Conservation (phyloP, 2,888 invertebrate species). For the Biston stratarius region DNA sequence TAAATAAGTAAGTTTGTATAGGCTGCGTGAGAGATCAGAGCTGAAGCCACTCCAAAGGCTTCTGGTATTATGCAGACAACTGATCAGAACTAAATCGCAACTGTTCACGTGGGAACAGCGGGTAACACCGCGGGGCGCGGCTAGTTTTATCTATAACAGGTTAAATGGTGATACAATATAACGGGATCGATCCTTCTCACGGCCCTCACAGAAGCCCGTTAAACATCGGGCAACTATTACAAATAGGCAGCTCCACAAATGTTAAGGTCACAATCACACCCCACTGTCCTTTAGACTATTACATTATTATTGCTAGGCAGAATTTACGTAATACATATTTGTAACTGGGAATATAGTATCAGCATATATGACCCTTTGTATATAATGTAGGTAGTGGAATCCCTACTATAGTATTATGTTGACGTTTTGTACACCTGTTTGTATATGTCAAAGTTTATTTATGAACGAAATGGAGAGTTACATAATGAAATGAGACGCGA, state of each 20-base stretch:
- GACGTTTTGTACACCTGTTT: constrained; percentile 82
- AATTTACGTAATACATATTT: constrained; percentile 36
- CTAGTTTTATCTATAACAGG: background rate
- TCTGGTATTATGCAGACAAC: too few species aligned
- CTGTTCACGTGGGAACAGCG: too few species aligned
- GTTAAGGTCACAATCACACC: constrained; percentile 51
- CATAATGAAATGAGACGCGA: constrained; percentile 59
- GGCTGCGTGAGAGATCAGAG: too few species aligned
- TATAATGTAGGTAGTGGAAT: constrained; percentile 74
- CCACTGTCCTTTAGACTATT: constrained; percentile 16
- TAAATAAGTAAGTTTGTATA: background rate
- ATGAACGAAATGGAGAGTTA: constrained; percentile 71
- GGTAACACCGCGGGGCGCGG: too few species aligned
- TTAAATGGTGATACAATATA: constrained; percentile 6
- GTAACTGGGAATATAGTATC: constrained; percentile 41
- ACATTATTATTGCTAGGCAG: constrained; percentile 23
- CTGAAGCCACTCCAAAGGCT: too few species aligned
- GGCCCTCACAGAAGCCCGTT: constrained; percentile 7
- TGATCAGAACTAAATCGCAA: background rate
- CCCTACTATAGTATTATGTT: constrained; percentile 72
- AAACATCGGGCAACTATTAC: constrained; percentile 20
- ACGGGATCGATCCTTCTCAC: background rate
- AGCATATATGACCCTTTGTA: constrained; percentile 72
- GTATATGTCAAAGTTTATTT: constrained; percentile 84
- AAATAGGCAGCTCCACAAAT: constrained; percentile 43